Evolutionary conservation across 2,888 invertebrate species (phyloP).

Genomic region (Operophtera brumata): DNA sequence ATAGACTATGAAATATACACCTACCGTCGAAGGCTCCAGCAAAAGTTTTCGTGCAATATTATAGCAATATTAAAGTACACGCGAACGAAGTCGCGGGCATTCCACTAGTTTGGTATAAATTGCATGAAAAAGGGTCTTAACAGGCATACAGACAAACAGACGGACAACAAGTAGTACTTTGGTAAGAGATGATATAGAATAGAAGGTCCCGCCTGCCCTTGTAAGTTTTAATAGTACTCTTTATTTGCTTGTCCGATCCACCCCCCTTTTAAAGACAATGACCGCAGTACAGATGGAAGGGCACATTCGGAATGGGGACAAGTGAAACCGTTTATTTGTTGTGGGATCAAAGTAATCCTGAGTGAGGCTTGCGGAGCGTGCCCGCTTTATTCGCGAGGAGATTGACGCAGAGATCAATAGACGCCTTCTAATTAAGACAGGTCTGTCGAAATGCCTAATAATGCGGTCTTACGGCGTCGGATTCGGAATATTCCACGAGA

Average conservation of each 20-base stretch:
- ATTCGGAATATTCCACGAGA: background rate
- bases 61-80: too few species aligned
- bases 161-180: too few species aligned
- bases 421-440: conserved; percentile 1
- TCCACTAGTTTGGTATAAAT: too few species aligned
- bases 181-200: too few species aligned
- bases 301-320: conserved; percentile 8
- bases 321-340: conserved; percentile 29
- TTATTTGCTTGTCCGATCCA: background rate
- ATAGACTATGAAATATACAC: too few species aligned
- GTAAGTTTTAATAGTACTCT: background rate
- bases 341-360: conserved; percentile 31
- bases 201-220: background rate
- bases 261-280: background rate
- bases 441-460: background rate
- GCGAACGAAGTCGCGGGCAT: too few species aligned
- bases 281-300: background rate
- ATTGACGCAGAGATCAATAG: conserved; percentile 19
- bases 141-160: too few species aligned
- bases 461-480: background rate
- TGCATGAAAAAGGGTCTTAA: too few species aligned
- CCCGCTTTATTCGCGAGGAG: conserved; percentile 30
- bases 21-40: too few species aligned
- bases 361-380: conserved; percentile 31
- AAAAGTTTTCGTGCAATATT: too few species aligned